These are phyloP conservation scores for Nemotelus pantherinus DNA, from an alignment of 2,888 invertebrate species.

Conservation along the genomic window DNA sequence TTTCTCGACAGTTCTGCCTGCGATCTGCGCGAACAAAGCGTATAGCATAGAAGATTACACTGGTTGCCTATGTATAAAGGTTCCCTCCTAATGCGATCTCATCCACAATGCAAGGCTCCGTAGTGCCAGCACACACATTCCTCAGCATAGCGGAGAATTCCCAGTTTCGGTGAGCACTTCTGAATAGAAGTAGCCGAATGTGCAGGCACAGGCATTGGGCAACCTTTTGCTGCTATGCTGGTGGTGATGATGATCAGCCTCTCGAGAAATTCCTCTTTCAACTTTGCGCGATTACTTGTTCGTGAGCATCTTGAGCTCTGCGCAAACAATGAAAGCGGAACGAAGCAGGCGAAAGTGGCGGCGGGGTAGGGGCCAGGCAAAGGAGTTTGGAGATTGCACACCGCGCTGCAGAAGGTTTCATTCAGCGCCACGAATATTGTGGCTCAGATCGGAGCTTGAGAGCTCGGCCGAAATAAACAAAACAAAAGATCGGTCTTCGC, in stretches of 20 bases:
- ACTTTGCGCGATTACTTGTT: conserved; percentile 2
- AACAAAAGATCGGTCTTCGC: too few relatives aligned
- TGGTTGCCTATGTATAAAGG: neutral
- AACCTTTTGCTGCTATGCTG: conserved; percentile 9
- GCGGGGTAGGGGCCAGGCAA: too few relatives aligned
- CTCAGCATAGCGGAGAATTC: too few relatives aligned
- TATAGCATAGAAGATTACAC: neutral
- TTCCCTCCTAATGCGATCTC: conserved; percentile 3
- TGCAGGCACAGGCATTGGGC: neutral
- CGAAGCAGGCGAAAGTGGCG: neutral
- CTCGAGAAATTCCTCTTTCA: conserved; percentile 26
- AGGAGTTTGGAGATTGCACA: too few relatives aligned
- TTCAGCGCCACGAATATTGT: too few relatives aligned
- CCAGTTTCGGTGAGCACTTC: neutral
- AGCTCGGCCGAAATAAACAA: too few relatives aligned
- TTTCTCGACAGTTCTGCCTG: neutral
- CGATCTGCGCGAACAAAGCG: conserved; percentile 3
- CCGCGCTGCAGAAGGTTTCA: too few relatives aligned
- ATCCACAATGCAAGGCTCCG: neutral
- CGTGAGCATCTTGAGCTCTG: neutral
- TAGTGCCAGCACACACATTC: neutral
- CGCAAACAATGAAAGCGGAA: neutral
- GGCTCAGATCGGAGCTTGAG: too few relatives aligned
- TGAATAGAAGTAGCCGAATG: neutral
- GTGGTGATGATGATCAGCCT: conserved; percentile 4